phyloP scores from a whole-genome alignment of 2,888 invertebrate genomes.

The Apodemia zela region DNA sequence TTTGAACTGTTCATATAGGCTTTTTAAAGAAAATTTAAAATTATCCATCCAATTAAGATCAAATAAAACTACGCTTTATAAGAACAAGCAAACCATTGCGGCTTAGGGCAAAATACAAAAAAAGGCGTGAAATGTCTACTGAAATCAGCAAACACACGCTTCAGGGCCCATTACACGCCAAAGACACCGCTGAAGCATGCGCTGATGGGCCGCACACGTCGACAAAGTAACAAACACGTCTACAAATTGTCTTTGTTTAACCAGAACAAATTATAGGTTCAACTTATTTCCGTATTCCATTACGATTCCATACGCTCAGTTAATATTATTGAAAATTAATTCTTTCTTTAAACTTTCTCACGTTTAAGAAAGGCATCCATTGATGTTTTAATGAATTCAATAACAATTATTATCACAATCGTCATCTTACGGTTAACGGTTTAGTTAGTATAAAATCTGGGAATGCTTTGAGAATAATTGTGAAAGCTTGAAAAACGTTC shows the following conservation, averaged over 20 bases:
- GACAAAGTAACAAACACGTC: slow-evolving; percentile 27
- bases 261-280: slow-evolving; percentile 27
- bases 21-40: neutral
- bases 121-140: slow-evolving; percentile 69
- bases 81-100: slow-evolving; percentile 51
- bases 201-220: slow-evolving; percentile 71
- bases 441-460: neutral
- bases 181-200: slow-evolving; percentile 67
- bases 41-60: slow-evolving; percentile 3
- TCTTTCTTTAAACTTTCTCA: slow-evolving; percentile 13
- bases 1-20: too few species aligned
- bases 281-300: slow-evolving; percentile 24
- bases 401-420: slow-evolving; percentile 1
- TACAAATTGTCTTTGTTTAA: slow-evolving; percentile 24
- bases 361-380: slow-evolving; percentile 9
- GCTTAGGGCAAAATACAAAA: slow-evolving; percentile 47
- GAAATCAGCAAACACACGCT: slow-evolving; percentile 60
- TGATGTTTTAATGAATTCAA: slow-evolving; percentile 10
- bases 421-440: neutral
- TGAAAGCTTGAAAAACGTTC: neutral
- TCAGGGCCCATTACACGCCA: slow-evolving; percentile 68
- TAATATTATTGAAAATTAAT: slow-evolving; percentile 13
- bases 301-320: slow-evolving; percentile 18
- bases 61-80: slow-evolving; percentile 45
- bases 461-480: neutral